Conservation (phyloP, 2,113 vertebrate genomes). For the Reinhardtius hippoglossoides region DNA sequence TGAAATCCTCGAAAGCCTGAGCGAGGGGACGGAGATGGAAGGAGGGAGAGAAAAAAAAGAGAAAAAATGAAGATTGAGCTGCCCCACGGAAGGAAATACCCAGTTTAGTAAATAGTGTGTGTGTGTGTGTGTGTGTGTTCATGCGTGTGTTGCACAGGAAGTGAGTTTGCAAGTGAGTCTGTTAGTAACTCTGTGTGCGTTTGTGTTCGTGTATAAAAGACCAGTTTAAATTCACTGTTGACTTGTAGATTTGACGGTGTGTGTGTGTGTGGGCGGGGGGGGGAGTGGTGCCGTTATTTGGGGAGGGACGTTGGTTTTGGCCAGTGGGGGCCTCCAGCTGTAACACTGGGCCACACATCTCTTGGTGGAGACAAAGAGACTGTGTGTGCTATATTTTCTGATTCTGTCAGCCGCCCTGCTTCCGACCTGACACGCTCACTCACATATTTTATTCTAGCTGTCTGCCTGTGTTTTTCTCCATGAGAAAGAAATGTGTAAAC, state of each 20-base stretch:
- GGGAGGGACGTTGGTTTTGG: constrained; percentile 54
- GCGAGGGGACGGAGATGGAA: constrained; percentile 23
- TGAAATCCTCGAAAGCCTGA: constrained; percentile 53
- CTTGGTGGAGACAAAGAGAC: constrained; percentile 46
- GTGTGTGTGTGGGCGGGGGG: too few relatives aligned
- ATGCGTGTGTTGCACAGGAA: constrained; percentile 62
- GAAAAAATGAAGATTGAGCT: constrained; percentile 61
- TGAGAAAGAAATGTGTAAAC: background rate
- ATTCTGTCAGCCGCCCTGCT: background rate
- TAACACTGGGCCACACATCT: constrained; percentile 48
- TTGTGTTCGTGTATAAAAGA: constrained; percentile 2
- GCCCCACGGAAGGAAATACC: constrained; percentile 77
- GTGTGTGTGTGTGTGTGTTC: background rate
- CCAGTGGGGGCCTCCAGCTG: constrained; percentile 36
- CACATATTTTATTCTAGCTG: background rate
- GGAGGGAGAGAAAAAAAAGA: constrained; percentile 16
- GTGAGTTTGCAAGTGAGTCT: constrained; percentile 30
- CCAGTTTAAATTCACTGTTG: background rate
- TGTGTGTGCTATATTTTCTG: constrained; percentile 58
- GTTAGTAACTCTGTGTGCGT: background rate
- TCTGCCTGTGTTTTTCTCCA: background rate
- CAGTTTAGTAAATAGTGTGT: constrained; percentile 70
- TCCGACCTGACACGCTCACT: background rate
- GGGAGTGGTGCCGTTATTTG: background rate
- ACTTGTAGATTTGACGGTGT: background rate